Evolutionary conservation across 2,888 invertebrate species (phyloP).

Genomic region (Nomada goodeniana): DNA sequence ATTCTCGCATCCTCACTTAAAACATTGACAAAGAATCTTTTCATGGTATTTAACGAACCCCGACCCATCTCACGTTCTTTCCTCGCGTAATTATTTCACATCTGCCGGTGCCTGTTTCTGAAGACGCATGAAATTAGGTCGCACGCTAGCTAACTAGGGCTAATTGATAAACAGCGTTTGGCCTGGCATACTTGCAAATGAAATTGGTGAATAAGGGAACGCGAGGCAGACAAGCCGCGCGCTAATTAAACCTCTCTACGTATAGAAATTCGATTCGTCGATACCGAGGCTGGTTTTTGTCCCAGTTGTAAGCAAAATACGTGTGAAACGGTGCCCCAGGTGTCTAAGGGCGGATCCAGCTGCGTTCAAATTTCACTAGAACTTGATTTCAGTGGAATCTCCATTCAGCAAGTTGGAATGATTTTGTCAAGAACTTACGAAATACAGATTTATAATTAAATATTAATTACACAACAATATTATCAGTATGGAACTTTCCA

Average conservation of each 20-base stretch:
- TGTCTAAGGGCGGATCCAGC: not conserved
- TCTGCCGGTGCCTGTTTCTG: slow-evolving; percentile 53
- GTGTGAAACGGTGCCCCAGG: slow-evolving; percentile 20
- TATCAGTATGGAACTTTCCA: too few relatives aligned
- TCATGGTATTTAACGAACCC: slow-evolving; percentile 29
- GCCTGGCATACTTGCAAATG: slow-evolving; percentile 38
- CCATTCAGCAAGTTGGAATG: too few relatives aligned
- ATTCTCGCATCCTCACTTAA: not conserved
- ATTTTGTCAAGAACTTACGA: too few relatives aligned
- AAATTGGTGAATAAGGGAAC: slow-evolving; percentile 38
- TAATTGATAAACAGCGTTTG: slow-evolving; percentile 73
- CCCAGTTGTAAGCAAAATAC: slow-evolving; percentile 9
- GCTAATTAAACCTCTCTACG: slow-evolving; percentile 52
- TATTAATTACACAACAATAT: too few relatives aligned
- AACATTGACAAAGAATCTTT: slow-evolving; percentile 12
- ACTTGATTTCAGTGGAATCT: too few relatives aligned
- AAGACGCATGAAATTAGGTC: slow-evolving; percentile 56
- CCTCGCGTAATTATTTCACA: slow-evolving; percentile 37
- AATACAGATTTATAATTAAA: too few relatives aligned
- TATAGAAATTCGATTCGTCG: slow-evolving; percentile 55
- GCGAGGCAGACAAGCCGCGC: slow-evolving; percentile 34
- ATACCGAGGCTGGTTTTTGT: slow-evolving; percentile 43
- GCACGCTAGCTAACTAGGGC: slow-evolving; percentile 64
- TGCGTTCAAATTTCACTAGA: slow-evolving; percentile 1
- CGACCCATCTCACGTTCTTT: slow-evolving; percentile 10